Conservation (phyloP, 2,797 vertebrate species). For the Coilia nasus region DNA sequence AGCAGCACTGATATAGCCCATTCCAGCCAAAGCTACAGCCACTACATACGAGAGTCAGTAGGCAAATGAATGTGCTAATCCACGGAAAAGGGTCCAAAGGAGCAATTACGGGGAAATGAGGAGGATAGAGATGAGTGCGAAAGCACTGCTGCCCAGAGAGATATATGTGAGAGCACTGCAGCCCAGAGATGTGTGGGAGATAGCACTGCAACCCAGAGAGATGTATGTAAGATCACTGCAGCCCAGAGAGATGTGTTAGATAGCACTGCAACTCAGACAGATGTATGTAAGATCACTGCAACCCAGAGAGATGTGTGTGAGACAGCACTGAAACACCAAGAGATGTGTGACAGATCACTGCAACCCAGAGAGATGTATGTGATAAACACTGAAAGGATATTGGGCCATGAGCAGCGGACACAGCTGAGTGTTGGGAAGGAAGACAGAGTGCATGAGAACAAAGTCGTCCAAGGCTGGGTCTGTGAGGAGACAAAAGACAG, state of each 20-base stretch:
- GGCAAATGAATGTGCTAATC: not conserved
- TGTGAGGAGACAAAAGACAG: conserved; percentile 61
- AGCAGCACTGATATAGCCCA: not conserved
- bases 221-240: too few relatives aligned
- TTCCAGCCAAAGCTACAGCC: not conserved
- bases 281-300: not conserved
- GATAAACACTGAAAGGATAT: conserved; percentile 86
- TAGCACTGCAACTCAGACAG: too few relatives aligned
- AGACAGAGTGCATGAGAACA: conserved; percentile 95
- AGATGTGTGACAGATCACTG: not conserved
- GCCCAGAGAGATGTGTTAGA: too few relatives aligned
- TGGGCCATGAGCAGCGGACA: conserved; percentile 91
- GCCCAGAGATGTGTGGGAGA: not conserved
- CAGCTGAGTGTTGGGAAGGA: conserved; percentile 92
- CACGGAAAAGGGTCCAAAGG: not conserved
- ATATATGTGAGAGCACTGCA: not conserved
- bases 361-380: too few relatives aligned
- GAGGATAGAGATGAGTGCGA: not conserved
- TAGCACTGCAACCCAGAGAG: not conserved
- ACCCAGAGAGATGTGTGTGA: too few relatives aligned
- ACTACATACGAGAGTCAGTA: not conserved
- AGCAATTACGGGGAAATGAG: not conserved
- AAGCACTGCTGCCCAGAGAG: too few relatives aligned
- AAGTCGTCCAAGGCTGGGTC: conserved; percentile 93
- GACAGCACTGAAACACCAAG: not conserved